Conservation (phyloP, 2,797 vertebrate species). For the Spinus olivaceus region DNA sequence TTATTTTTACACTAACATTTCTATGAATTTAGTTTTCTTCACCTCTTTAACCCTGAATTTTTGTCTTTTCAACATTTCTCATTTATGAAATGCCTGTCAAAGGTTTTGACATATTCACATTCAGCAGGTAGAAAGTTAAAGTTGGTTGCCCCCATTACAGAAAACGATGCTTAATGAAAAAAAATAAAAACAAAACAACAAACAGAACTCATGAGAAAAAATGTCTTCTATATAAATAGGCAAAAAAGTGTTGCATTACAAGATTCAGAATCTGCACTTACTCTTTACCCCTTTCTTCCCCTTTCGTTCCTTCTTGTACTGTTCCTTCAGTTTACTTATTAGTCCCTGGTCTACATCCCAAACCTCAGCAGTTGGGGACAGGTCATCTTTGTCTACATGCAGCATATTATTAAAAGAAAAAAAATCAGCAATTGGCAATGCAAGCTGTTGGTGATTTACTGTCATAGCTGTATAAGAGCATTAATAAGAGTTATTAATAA, state of each 20-base stretch:
- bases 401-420: conserved; percentile 84
- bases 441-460: conserved; percentile 73
- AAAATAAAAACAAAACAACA: neutral
- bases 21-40: neutral
- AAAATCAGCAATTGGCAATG: conserved; percentile 79
- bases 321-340: conserved; percentile 86
- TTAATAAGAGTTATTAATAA: conserved; percentile 66
- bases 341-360: conserved; percentile 86
- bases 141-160: conserved; percentile 73
- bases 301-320: conserved; percentile 86
- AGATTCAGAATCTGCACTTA: conserved; percentile 82
- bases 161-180: conserved; percentile 41
- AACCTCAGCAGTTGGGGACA: conserved; percentile 85
- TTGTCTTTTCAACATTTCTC: neutral
- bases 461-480: conserved; percentile 70
- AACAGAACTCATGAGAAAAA: conserved; percentile 28
- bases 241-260: conserved; percentile 63
- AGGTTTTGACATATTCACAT: conserved; percentile 9
- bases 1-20: neutral
- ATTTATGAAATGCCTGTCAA: neutral
- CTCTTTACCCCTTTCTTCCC: conserved; percentile 85
- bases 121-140: conserved; percentile 72
- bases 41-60: neutral
- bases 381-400: conserved; percentile 87
- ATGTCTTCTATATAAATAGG: conserved; percentile 47